phyloP scores from a whole-genome alignment of 1,140 invertebrate genomes.

The Laupala kohalensis region DNA sequence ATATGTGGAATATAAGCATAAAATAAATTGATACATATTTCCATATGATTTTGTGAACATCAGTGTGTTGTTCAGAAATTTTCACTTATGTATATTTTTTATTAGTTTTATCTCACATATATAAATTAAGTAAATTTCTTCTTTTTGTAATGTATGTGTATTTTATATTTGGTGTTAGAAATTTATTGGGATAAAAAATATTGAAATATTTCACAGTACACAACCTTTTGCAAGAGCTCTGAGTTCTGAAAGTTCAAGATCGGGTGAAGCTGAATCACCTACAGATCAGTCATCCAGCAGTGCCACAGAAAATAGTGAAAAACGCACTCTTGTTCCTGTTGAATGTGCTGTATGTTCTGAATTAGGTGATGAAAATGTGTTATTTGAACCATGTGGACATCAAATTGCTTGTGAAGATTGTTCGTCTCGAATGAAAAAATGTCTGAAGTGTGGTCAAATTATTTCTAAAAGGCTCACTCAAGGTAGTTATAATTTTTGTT shows the following conservation, averaged over 20 bases:
- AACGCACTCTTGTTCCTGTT: slow-evolving; percentile 23
- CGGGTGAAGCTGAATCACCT: background rate
- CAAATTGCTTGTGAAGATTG: slow-evolving; percentile 63
- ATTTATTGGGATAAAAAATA: too few species aligned
- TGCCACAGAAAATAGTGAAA: background rate
- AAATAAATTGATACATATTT: too few species aligned
- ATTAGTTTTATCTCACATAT: too few species aligned
- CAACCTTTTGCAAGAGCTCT: background rate
- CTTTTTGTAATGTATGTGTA: too few species aligned
- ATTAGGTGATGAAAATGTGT: slow-evolving; percentile 41
- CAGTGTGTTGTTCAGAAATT: too few species aligned
- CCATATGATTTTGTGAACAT: too few species aligned
- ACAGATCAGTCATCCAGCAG: background rate
- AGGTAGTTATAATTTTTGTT: slow-evolving; percentile 22
- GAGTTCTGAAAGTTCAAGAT: background rate
- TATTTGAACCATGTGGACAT: slow-evolving; percentile 63
- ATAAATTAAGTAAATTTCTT: too few species aligned
- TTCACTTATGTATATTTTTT: background rate
- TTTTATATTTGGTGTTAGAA: too few species aligned
- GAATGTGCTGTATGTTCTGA: slow-evolving; percentile 66
- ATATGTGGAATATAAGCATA: too few species aligned
- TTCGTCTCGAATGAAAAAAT: slow-evolving; percentile 66
- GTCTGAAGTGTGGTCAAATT: slow-evolving; percentile 48
- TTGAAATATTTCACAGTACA: background rate
- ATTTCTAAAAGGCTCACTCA: slow-evolving; percentile 38